Conservation (phyloP, 2,113 vertebrate species). For the Platanista minor region DNA sequence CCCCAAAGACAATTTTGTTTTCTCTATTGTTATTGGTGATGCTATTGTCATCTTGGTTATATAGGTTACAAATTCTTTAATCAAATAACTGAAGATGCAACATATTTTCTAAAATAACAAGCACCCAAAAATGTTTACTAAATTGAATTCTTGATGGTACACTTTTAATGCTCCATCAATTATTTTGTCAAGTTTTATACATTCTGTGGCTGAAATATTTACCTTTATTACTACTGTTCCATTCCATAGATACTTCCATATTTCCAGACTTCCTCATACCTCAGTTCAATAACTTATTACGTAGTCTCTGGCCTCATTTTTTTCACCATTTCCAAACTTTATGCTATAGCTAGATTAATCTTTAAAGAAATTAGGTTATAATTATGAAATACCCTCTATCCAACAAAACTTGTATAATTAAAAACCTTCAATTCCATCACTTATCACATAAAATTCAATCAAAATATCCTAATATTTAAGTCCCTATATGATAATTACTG, state of each 20-base stretch:
- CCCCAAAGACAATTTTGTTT: not conserved
- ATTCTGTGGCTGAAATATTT: not conserved
- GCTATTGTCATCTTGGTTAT: not conserved
- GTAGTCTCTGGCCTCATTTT: not conserved
- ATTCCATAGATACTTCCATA: not conserved
- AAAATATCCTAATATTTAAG: not conserved
- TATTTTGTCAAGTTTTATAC: not conserved
- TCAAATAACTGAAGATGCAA: not conserved
- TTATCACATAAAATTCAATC: not conserved
- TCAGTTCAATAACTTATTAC: not conserved
- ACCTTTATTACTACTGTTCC: not conserved
- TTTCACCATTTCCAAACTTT: not conserved
- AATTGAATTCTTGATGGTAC: not conserved
- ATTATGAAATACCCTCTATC: not conserved
- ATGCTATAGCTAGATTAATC: accelerated
- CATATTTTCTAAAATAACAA: not conserved
- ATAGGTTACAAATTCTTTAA: not conserved
- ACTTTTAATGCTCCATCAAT: not conserved
- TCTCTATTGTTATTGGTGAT: not conserved
- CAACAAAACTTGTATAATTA: not conserved
- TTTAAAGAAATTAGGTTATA: not conserved
- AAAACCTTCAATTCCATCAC: not conserved
- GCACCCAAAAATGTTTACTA: not conserved
- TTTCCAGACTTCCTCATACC: not conserved
- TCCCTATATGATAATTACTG: not conserved